phyloP scores from a whole-genome alignment of 2,888 invertebrate species.

The Omphaloscelis lunosa region DNA sequence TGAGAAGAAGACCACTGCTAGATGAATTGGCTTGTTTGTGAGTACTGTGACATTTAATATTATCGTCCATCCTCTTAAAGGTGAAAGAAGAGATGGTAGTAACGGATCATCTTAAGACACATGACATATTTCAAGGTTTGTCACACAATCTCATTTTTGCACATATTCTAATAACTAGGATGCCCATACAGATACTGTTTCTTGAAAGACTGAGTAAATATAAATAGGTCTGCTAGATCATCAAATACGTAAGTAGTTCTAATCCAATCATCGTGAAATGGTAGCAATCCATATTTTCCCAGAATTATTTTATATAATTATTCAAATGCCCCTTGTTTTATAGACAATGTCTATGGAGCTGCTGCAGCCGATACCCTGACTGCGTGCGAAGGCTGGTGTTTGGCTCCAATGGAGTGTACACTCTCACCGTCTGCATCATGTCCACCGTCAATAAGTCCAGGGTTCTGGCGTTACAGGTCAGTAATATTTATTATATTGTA shows the following conservation, averaged over 20 bases:
- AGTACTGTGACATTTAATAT: slow-evolving; percentile 72
- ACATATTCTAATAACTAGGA: not conserved
- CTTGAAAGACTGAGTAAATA: not conserved
- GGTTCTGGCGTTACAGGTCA: slow-evolving; percentile 96
- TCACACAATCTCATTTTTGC: not conserved
- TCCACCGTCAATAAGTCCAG: slow-evolving; percentile 96
- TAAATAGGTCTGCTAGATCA: not conserved
- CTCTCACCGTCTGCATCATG: slow-evolving; percentile 96
- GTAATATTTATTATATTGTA: not conserved
- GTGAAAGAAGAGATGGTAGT: not conserved
- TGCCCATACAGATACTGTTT: not conserved
- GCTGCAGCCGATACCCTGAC: slow-evolving; percentile 95
- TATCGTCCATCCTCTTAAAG: not conserved
- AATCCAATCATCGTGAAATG: not conserved
- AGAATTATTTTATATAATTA: not conserved
- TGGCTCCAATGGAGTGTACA: slow-evolving; percentile 95
- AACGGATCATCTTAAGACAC: not conserved
- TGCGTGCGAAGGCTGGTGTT: slow-evolving; percentile 94
- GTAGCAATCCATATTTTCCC: not conserved
- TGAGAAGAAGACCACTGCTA: slow-evolving; percentile 93
- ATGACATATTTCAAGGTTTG: not conserved
- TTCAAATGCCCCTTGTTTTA: not conserved
- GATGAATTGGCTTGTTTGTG: slow-evolving; percentile 97
- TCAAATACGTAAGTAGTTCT: not conserved
- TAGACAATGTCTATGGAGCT: slow-evolving; percentile 95